These are phyloP conservation scores for Drosophila ogumai DNA, from an alignment of 1,140 invertebrate genomes.

Conservation along the genomic window DNA sequence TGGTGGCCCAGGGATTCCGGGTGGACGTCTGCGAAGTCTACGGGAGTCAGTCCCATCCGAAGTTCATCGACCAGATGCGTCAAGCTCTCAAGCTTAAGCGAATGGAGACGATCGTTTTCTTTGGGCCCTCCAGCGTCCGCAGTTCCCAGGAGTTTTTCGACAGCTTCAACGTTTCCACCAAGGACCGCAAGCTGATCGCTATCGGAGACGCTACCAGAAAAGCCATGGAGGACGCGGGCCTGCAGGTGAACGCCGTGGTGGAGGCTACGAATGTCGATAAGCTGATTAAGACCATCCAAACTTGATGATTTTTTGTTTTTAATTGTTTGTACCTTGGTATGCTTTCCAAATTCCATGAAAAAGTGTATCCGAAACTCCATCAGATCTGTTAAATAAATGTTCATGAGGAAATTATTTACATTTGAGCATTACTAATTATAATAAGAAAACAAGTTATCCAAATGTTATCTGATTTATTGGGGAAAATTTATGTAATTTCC, in stretches of 20 bases:
- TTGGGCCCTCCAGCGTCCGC: slow-evolving; percentile 85
- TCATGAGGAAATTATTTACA: neutral
- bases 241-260: slow-evolving; percentile 19
- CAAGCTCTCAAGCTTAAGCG: slow-evolving; percentile 77
- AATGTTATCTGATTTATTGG: no score
- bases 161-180: slow-evolving; percentile 30
- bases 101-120: slow-evolving; percentile 85
- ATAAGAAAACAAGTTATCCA: no score
- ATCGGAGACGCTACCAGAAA: slow-evolving; percentile 32
- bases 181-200: slow-evolving; percentile 47
- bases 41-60: slow-evolving; percentile 78
- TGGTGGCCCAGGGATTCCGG: slow-evolving; percentile 71
- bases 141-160: slow-evolving; percentile 33
- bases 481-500: no score
- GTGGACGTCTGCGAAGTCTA: slow-evolving; percentile 85
- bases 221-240: slow-evolving; percentile 33
- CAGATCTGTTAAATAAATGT: slow-evolving; percentile 1
- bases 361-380: neutral
- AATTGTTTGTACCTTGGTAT: slow-evolving; percentile 28
- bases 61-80: slow-evolving; percentile 84
- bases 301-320: slow-evolving; percentile 7
- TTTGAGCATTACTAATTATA: no score
- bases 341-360: slow-evolving; percentile 10
- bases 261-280: slow-evolving; percentile 11
- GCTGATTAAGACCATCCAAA: slow-evolving; percentile 27